A percentile compares a stretch with the other conserved stretches of the same genome.
Conservation (phyloP, 1,140 invertebrate species). For the Dreissena polymorpha region DNA sequence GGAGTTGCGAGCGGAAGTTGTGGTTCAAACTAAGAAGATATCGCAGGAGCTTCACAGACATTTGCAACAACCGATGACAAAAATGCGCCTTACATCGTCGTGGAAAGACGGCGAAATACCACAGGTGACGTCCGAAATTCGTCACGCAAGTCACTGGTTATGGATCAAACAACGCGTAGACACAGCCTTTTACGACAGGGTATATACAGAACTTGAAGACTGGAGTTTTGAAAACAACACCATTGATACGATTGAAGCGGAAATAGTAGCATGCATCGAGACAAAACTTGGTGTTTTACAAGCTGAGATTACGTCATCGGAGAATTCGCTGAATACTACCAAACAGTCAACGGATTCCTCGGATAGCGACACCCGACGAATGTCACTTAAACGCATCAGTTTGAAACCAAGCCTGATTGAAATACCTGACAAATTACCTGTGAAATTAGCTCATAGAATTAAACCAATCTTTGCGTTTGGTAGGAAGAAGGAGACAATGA, state of each 20-base stretch:
- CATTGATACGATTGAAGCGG: slow-evolving; percentile 11
- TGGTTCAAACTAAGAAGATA: too few relatives aligned
- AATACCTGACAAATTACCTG: neutral
- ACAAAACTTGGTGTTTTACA: slow-evolving; percentile 32
- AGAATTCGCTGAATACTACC: slow-evolving; percentile 12
- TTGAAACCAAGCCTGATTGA: neutral
- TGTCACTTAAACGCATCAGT: too few relatives aligned
- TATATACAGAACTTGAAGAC: slow-evolving; percentile 34
- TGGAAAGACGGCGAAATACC: slow-evolving; percentile 23
- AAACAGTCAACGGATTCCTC: neutral
- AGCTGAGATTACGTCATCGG: slow-evolving; percentile 30
- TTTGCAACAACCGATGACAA: slow-evolving; percentile 8
- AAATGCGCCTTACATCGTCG: slow-evolving; percentile 18
- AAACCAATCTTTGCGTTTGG: neutral
- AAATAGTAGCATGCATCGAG: slow-evolving; percentile 23
- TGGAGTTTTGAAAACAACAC: slow-evolving; percentile 41
- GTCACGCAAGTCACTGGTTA: slow-evolving; percentile 3
- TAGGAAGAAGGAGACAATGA: neutral
- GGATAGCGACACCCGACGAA: neutral
- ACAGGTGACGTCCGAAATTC: neutral
- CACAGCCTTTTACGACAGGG: slow-evolving; percentile 22
- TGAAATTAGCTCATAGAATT: neutral
- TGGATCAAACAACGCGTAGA: slow-evolving; percentile 44
- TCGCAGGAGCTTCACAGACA: slow-evolving; percentile 14
- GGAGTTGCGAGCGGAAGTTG: slow-evolving; percentile 33